Base-by-base conservation (phyloP, 2,113 vertebrate genomes). In the Tiliqua scincoides region DNA sequence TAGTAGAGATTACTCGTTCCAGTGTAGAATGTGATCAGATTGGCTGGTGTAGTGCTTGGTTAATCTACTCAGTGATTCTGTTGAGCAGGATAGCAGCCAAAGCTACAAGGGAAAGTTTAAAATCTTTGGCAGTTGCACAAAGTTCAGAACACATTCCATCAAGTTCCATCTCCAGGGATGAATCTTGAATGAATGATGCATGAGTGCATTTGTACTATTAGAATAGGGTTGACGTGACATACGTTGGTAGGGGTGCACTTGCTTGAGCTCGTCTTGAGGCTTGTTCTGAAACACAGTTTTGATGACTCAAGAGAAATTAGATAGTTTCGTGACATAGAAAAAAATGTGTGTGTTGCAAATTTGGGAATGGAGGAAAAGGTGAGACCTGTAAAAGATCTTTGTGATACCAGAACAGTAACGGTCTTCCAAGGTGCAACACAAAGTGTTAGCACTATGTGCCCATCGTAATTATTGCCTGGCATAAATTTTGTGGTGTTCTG, bases 331-430 rank as follows among this genome's bases (percentile, higher is more conserved):
- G 81, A 93, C 84, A 54, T 78, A 65, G 67, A 83, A 92, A 95
- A 89, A 93, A 87, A 89, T 90, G 85, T 85, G 83, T 54, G 88
- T 88, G 85, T 93, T 37, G 86, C 87, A 85, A 85, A 57, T 93
- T 92, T 52, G 91, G 85, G 87, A 90, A 63, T 85, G 54, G 67
- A 88, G 78, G n/a, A 61, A 80, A 87, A 90, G 89, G 85, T 89
- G 87, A 74, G 17, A 73, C 83, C 87, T 88, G 82, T 80, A 70
- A 90, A 94, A 14, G 85, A 90, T 80, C 0, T 3, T 78, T 82
- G 78, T 37, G 61, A 88, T 90, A 73, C 77, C 82, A 37, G 52
- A 89, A 93, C 75, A 77, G 80, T 52, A 27, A 79, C 87, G 57
- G 4, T 61, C 87, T 89, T 37, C 21, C 54, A 40, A 84, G 61